These are phyloP conservation scores for Liparis tanakae DNA, from an alignment of 2,797 vertebrate species.

Conservation along the genomic window DNA sequence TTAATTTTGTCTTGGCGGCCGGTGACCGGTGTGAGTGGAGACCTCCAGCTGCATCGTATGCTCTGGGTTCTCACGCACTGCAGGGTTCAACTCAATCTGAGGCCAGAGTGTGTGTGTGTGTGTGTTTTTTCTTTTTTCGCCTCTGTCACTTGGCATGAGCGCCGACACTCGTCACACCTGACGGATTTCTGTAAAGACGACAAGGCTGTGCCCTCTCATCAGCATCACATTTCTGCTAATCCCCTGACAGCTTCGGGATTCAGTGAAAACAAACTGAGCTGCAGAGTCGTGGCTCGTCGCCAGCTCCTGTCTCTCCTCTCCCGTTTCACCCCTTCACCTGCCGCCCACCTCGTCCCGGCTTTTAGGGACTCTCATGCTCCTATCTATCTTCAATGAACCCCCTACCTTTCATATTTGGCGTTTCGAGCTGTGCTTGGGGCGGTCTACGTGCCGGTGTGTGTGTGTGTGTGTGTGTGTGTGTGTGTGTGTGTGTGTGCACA, in stretches of 20 bases:
- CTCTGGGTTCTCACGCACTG: background rate
- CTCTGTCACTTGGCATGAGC: conserved; percentile 36
- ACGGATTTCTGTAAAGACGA: conserved; percentile 24
- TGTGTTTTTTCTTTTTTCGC: conserved; percentile 3
- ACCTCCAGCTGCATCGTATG: conserved; percentile 15
- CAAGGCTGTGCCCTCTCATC: conserved; percentile 32
- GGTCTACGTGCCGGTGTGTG: conserved; percentile 8
- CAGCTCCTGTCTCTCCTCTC: conserved; percentile 6
- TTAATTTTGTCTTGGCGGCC: background rate
- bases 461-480: conserved; percentile 5
- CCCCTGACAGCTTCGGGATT: conserved; percentile 32
- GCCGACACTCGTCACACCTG: conserved; percentile 23
- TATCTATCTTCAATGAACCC: conserved; percentile 55
- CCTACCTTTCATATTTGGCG: conserved; percentile 24
- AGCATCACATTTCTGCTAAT: conserved; percentile 32
- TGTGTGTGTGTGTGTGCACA: conserved; percentile 7
- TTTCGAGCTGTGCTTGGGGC: conserved; percentile 25
- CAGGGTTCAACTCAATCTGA: background rate
- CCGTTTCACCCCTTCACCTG: conserved; percentile 28
- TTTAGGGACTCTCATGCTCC: conserved; percentile 46
- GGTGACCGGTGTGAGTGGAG: background rate
- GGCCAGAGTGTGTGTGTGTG: background rate
- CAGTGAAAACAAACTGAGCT: conserved; percentile 6
- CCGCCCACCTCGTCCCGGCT: conserved; percentile 28
- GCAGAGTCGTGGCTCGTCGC: background rate